Conservation (phyloP, 2,797 vertebrate genomes). For the Artibeus lituratus region DNA sequence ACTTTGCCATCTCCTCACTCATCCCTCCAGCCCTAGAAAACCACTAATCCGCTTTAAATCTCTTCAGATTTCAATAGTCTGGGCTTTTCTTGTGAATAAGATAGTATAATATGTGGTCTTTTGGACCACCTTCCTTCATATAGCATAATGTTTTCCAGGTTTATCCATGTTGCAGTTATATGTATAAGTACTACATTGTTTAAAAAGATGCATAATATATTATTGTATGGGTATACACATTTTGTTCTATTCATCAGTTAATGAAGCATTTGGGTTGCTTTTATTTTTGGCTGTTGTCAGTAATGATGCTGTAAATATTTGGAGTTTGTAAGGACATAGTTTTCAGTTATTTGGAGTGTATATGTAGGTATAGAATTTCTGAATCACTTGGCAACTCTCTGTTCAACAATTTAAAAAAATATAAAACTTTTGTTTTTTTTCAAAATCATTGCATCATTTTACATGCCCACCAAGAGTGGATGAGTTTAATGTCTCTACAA, state of each 20-base stretch:
- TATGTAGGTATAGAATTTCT: not conserved
- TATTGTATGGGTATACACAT: not conserved
- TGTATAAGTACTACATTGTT: not conserved
- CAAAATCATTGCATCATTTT: not conserved
- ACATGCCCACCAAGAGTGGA: not conserved
- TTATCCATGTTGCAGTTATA: not conserved
- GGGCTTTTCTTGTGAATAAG: too few species aligned
- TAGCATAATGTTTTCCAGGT: not conserved
- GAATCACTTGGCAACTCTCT: not conserved
- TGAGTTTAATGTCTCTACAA: not conserved
- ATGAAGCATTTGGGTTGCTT: not conserved
- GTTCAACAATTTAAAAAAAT: not conserved
- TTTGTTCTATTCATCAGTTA: not conserved
- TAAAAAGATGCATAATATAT: not conserved
- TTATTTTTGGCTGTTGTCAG: not conserved
- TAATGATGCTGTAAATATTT: not conserved
- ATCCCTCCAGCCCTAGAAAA: not conserved
- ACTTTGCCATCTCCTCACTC: not conserved
- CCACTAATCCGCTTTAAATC: not conserved
- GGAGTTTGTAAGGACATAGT: not conserved
- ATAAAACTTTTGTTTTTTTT: not conserved
- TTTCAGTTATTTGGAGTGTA: not conserved
- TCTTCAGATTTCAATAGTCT: too few species aligned
- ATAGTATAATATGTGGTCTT: too few species aligned
- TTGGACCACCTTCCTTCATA: not conserved